Evolutionary conservation across 37 sponge, comb jelly and placozoan genomes (phyloP).

Genomic region (Cliona cf. orientalis): DNA sequence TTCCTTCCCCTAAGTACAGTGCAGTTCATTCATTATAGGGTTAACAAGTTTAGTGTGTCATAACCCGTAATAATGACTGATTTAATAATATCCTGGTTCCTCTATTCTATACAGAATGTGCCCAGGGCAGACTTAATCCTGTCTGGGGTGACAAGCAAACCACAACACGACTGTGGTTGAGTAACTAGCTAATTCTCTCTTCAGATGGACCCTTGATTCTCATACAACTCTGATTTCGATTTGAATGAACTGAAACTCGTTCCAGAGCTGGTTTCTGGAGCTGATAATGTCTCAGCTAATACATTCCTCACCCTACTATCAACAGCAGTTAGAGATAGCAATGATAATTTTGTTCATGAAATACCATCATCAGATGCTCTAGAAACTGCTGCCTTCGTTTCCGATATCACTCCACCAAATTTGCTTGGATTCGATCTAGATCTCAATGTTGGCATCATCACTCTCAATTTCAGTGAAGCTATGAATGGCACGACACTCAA

Average conservation of each 20-base stretch:
- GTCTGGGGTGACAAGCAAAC: too few species aligned
- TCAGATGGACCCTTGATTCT: constrained; percentile 59
- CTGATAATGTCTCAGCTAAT: constrained; percentile 47
- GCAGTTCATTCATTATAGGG: too few species aligned
- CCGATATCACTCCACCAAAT: constrained; percentile 69
- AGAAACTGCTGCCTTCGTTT: constrained; percentile 31
- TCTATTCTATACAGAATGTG: too few species aligned
- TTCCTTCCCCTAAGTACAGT: too few species aligned
- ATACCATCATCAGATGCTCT: constrained; percentile 26
- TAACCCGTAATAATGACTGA: too few species aligned
- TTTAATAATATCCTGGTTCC: too few species aligned
- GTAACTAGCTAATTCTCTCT: constrained; percentile 18
- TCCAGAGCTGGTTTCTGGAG: constrained; percentile 48
- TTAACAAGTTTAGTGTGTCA: too few species aligned
- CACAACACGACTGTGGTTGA: too few species aligned
- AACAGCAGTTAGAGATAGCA: constrained; percentile 63
- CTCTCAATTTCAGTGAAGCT: constrained; percentile 82
- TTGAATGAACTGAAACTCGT: constrained; percentile 70
- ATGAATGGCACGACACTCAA: constrained; percentile 68
- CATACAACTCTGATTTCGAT: constrained; percentile 57
- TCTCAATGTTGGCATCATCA: constrained; percentile 69
- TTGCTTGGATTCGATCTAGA: constrained; percentile 69
- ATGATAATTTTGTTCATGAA: constrained; percentile 61
- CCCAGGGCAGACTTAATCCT: too few species aligned
- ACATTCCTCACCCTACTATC: constrained; percentile 65